phyloP scores from a whole-genome alignment of 2,113 vertebrate species.

The Strix aluco region DNA sequence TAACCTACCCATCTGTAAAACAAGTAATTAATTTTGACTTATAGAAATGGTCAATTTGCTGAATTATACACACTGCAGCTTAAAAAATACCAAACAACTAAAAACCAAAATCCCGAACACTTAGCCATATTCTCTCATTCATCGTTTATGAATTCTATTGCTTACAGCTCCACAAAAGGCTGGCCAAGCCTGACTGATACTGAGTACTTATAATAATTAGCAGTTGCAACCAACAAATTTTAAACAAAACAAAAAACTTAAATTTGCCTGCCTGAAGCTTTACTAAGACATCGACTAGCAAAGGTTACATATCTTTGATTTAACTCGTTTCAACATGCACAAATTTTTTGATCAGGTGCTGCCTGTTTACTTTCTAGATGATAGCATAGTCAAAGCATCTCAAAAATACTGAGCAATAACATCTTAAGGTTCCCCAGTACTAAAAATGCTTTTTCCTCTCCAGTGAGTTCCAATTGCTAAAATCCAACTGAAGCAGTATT shows the following conservation, averaged over 20 bases:
- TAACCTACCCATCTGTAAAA: not conserved
- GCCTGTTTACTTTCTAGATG: not conserved
- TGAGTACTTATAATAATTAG: not conserved
- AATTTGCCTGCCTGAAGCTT: not conserved
- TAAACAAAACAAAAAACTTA: not conserved
- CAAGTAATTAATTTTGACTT: not conserved
- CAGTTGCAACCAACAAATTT: not conserved
- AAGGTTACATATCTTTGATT: not conserved
- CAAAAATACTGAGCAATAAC: not conserved
- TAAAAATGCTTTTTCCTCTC: not conserved
- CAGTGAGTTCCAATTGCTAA: not conserved
- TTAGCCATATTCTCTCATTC: not conserved
- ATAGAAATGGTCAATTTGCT: not conserved
- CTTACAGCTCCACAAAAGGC: not conserved
- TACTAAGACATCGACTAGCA: not conserved
- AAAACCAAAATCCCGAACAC: not conserved
- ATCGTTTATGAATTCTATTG: not conserved
- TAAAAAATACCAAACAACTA: not conserved
- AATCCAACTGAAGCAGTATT: not conserved
- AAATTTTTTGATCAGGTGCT: not conserved
- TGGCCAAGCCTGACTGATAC: not conserved
- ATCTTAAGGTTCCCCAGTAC: not conserved
- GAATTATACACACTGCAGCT: not conserved
- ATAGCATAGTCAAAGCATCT: not conserved
- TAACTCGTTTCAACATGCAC: not conserved